Percentiles rank a stretch among this genome's conserved stretches.
These are phyloP conservation scores for Liolophura sinensis DNA, from an alignment of 1,140 invertebrate species.

Conservation along the genomic window DNA sequence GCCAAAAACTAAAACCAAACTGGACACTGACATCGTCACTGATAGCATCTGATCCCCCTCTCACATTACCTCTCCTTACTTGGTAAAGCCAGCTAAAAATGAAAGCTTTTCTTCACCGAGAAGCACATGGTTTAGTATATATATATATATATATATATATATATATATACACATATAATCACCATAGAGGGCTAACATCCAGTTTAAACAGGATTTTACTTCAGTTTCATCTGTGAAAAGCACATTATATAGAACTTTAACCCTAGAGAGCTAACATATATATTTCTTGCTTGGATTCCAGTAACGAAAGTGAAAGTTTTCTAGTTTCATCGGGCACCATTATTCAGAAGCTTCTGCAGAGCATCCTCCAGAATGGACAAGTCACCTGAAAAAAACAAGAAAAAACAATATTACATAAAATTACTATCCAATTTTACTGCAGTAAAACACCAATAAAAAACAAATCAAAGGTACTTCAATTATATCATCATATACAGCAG, in stretches of 20 bases:
- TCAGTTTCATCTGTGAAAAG: background rate
- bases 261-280: background rate
- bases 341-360: slow-evolving; percentile 33
- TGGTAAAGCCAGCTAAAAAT: too few relatives aligned
- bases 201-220: slow-evolving; percentile 2
- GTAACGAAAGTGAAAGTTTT: background rate
- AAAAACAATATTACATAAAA: background rate
- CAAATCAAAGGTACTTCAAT: too few relatives aligned
- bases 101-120: too few relatives aligned
- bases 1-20: too few relatives aligned
- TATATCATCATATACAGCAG: too few relatives aligned
- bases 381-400: slow-evolving; percentile 36
- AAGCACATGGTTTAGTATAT: slow-evolving; percentile 3
- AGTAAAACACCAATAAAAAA: background rate
- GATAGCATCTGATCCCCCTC: too few relatives aligned
- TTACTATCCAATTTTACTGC: background rate
- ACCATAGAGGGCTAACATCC: slow-evolving; percentile 8
- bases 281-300: background rate
- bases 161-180: slow-evolving; percentile 12
- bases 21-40: too few relatives aligned
- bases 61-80: too few relatives aligned
- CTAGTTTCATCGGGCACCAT: background rate
- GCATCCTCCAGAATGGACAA: slow-evolving; percentile 45
- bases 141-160: slow-evolving; percentile 13
- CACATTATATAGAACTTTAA: background rate